phyloP scores from a whole-genome alignment of 2,113 vertebrate species.

The Cavia porcellus region DNA sequence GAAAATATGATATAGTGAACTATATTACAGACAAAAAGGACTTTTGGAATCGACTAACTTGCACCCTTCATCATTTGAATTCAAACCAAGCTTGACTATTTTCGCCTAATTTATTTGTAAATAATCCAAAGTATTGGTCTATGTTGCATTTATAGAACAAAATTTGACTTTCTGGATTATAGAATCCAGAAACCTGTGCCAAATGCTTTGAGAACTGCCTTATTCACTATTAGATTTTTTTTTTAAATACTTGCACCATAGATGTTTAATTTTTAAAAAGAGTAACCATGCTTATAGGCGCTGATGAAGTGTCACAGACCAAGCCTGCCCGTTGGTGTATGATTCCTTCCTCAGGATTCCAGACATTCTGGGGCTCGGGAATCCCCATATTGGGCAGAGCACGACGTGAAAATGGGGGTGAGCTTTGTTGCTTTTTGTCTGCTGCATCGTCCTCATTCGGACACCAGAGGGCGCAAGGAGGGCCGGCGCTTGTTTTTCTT shows the following conservation, averaged over 20 bases:
- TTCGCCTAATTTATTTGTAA: neutral
- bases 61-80: neutral
- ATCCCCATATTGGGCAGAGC: rapidly evolving
- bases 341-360: slow-evolving; percentile 12
- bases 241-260: neutral
- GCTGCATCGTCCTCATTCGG: neutral
- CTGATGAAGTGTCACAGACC: neutral
- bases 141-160: neutral
- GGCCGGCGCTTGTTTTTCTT: slow-evolving; percentile 73
- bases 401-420: slow-evolving; percentile 26
- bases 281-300: neutral
- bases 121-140: neutral
- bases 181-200: neutral
- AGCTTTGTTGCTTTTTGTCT: neutral
- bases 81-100: neutral
- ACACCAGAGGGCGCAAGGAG: slow-evolving; percentile 79
- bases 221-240: neutral
- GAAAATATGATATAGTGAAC: neutral
- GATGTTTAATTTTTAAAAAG: neutral
- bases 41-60: neutral
- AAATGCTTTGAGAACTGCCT: neutral
- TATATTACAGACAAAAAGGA: neutral
- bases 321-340: neutral
- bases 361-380: neutral
- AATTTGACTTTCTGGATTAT: slow-evolving; percentile 12